Conservation (phyloP, 2,797 vertebrate species). For the Clarias platycephalus region DNA sequence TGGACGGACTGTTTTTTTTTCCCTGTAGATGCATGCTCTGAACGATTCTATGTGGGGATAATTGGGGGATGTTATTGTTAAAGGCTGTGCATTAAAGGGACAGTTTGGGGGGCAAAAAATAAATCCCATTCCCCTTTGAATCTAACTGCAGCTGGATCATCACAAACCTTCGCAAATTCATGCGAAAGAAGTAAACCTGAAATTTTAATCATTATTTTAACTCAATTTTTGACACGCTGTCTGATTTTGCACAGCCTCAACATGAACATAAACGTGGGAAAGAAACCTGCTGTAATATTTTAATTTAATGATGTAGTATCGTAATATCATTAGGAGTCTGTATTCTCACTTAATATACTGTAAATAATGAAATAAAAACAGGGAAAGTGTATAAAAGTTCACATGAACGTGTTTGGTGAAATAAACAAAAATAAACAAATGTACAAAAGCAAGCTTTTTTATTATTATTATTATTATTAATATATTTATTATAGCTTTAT, state of each 20-base stretch:
- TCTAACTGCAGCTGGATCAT: background rate
- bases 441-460: background rate
- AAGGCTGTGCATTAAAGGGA: background rate
- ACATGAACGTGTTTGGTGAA: background rate
- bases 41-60: background rate
- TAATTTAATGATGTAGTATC: background rate
- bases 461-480: background rate
- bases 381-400: too few relatives aligned
- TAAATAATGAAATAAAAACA: background rate
- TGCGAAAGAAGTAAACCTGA: background rate
- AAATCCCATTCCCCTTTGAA: background rate
- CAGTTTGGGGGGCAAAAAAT: background rate
- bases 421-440: background rate
- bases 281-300: background rate
- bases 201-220: background rate
- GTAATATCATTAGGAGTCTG: background rate
- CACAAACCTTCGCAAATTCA: background rate
- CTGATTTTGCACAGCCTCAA: background rate
- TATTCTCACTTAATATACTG: too few relatives aligned
- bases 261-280: background rate
- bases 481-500: background rate
- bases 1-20: background rate
- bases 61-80: background rate
- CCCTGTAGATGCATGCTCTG: background rate
- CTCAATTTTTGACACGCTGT: too few relatives aligned